Evolutionary conservation across 2,113 vertebrate genomes (phyloP).

Genomic region (Dryoscopus gambensis): DNA sequence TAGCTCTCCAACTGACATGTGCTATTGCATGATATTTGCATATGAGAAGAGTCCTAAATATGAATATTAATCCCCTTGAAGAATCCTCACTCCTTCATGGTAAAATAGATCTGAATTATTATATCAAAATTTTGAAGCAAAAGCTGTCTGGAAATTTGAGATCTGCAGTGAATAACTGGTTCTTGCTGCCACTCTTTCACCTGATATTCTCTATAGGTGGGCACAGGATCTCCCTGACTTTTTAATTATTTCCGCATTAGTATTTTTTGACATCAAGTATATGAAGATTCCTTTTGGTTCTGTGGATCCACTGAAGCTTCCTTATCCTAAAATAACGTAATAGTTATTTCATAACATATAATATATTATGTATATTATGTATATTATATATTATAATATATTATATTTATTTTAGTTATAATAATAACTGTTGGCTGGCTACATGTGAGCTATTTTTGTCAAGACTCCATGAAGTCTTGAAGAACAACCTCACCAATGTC

Average conservation of each 20-base stretch:
- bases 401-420: no score
- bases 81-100: neutral
- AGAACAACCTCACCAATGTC: fast-evolving
- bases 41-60: neutral
- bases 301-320: neutral
- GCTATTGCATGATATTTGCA: neutral
- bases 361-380: no score
- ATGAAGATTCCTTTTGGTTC: neutral
- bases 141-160: neutral
- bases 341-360: no score
- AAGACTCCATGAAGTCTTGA: neutral
- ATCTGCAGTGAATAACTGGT: neutral
- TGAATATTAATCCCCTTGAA: neutral
- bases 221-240: neutral
- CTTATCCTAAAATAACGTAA: neutral
- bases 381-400: no score
- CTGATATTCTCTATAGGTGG: neutral
- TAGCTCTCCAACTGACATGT: neutral
- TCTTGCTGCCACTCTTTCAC: neutral
- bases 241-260: neutral
- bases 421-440: no score
- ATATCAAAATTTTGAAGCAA: neutral
- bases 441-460: neutral
- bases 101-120: neutral
- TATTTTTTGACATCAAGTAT: neutral